phyloP scores from a whole-genome alignment of 2,888 invertebrate genomes.

The Drosophila anceps region DNA sequence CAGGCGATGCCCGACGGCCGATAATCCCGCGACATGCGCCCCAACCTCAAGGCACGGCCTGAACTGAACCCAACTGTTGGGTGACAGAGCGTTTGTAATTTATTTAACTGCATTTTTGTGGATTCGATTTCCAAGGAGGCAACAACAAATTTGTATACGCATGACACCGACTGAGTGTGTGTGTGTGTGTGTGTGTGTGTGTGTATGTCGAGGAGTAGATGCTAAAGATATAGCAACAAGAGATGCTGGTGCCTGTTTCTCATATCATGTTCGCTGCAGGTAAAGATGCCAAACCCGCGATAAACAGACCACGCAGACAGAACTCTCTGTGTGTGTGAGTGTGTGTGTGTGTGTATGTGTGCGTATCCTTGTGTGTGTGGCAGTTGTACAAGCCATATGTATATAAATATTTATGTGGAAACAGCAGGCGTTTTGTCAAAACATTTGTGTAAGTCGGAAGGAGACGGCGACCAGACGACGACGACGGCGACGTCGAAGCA shows the following conservation, averaged over 20 bases:
- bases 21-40: constrained; percentile 77
- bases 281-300: constrained; percentile 64
- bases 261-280: constrained; percentile 71
- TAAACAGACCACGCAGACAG: constrained; percentile 47
- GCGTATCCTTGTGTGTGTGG: constrained; percentile 47
- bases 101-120: constrained; percentile 82
- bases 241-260: constrained; percentile 67
- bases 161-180: constrained; percentile 33
- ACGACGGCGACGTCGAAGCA: background rate
- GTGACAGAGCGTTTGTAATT: constrained; percentile 81
- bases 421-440: constrained; percentile 84
- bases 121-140: constrained; percentile 76
- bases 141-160: constrained; percentile 71
- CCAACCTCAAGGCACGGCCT: constrained; percentile 33
- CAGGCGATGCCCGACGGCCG: constrained; percentile 66
- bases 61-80: constrained; percentile 53
- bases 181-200: constrained; percentile 21
- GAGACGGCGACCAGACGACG: constrained; percentile 33
- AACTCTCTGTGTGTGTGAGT: too few species aligned
- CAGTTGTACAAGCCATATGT: constrained; percentile 64
- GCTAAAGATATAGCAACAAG: constrained; percentile 70
- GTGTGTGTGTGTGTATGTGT: constrained; percentile 19
- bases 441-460: constrained; percentile 78
- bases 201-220: constrained; percentile 52
- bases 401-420: constrained; percentile 83